A percentile compares a stretch with the other conserved stretches of the same genome.
Evolutionary conservation across 2,888 invertebrate species (phyloP).

Genomic region (Lepidocyrtinus sp.): DNA sequence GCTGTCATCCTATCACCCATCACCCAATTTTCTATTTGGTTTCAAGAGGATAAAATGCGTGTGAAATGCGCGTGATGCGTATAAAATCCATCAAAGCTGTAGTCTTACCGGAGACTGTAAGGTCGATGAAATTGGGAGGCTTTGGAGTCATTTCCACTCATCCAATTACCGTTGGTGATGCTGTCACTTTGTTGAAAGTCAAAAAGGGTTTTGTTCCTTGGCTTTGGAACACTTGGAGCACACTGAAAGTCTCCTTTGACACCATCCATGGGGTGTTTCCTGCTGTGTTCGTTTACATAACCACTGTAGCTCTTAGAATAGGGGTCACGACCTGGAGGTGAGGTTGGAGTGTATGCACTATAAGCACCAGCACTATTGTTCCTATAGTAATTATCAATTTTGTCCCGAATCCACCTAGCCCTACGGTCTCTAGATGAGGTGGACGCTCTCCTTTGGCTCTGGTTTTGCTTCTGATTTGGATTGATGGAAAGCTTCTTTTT

Average conservation of each 20-base stretch:
- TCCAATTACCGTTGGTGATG: neutral
- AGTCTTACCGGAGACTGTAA: conserved; percentile 11
- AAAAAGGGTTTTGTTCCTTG: neutral
- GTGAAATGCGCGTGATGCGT: neutral
- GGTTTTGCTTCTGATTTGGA: neutral
- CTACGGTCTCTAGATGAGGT: conserved; percentile 44
- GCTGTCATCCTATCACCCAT: neutral
- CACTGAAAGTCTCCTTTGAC: too few relatives aligned
- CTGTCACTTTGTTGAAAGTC: too few relatives aligned
- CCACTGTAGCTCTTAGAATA: too few relatives aligned
- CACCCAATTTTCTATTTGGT: too few relatives aligned
- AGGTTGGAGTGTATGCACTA: conserved; percentile 25
- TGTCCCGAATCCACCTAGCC: conserved; percentile 57
- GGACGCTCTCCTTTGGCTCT: neutral
- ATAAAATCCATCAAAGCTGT: neutral
- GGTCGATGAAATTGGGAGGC: conserved; percentile 15
- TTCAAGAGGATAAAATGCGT: neutral
- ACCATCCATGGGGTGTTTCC: neutral
- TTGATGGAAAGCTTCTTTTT: neutral
- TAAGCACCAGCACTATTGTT: conserved; percentile 31
- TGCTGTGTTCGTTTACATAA: neutral
- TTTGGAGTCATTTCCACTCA: conserved; percentile 24
- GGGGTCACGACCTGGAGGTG: too few relatives aligned
- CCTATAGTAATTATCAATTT: conserved; percentile 19
- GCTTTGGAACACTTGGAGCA: neutral